Evolutionary conservation across 2,888 invertebrate genomes (phyloP).

Genomic region (Epinotia nisella): DNA sequence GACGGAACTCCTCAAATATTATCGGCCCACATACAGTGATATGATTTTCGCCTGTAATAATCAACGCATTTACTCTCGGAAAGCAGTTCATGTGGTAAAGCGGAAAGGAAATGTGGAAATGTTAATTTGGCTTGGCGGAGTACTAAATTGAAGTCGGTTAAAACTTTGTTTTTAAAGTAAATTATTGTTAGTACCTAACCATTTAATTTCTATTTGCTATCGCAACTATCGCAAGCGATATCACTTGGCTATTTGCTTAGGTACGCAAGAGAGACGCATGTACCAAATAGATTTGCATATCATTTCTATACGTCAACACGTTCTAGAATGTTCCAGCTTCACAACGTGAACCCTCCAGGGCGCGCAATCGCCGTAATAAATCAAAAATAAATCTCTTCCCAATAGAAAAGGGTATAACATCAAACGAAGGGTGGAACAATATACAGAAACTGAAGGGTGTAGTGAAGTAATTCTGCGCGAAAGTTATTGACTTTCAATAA

Average conservation of each 20-base stretch:
- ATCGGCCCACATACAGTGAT: too few relatives aligned
- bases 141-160: too few relatives aligned
- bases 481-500: constrained; percentile 28
- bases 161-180: too few relatives aligned
- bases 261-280: background rate
- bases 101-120: too few relatives aligned
- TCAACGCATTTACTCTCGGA: too few relatives aligned
- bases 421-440: constrained; percentile 61
- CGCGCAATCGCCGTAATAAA: constrained; percentile 50
- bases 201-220: too few relatives aligned
- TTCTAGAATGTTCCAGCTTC: background rate
- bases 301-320: constrained; percentile 3
- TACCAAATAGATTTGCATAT: background rate
- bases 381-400: constrained; percentile 56
- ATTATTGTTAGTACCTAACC: too few relatives aligned
- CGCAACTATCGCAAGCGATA: background rate
- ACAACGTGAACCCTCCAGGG: constrained; percentile 15
- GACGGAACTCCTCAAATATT: too few relatives aligned
- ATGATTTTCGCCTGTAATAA: too few relatives aligned
- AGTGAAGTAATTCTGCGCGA: constrained; percentile 14
- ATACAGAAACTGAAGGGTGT: constrained; percentile 46
- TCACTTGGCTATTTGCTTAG: background rate
- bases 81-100: too few relatives aligned
- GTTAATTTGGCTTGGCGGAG: too few relatives aligned
- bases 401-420: constrained; percentile 55